These are phyloP conservation scores for Artibeus lituratus DNA, from an alignment of 2,797 vertebrate species.

Conservation along the genomic window DNA sequence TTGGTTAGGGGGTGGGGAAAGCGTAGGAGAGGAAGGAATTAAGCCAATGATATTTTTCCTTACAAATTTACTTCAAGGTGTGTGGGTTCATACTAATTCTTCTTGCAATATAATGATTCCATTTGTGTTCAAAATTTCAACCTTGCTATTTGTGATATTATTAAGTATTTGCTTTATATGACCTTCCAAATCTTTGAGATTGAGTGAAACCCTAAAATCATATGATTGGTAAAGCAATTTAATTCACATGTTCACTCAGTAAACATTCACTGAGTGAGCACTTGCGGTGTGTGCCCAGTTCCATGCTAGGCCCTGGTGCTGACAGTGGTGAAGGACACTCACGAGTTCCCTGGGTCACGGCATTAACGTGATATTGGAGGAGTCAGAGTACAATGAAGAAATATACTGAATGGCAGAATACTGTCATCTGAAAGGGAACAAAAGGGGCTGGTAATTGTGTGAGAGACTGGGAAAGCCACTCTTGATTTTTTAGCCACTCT, in stretches of 20 bases:
- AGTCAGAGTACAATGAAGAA: background rate
- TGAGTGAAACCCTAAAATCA: background rate
- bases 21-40: background rate
- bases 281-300: background rate
- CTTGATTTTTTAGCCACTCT: background rate
- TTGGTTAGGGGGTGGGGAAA: background rate
- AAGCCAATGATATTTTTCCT: background rate
- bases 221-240: background rate
- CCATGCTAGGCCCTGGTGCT: background rate
- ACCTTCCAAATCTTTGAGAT: background rate
- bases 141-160: background rate
- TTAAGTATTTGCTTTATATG: background rate
- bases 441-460: background rate
- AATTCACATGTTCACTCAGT: background rate
- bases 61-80: background rate
- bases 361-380: background rate
- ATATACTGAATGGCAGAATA: background rate
- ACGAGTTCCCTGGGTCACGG: background rate
- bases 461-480: background rate
- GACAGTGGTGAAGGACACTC: background rate
- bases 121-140: background rate
- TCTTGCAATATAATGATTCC: background rate
- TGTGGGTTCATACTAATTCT: background rate
- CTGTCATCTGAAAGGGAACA: background rate
- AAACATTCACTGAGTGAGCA: background rate